Conservation (phyloP, 2,113 vertebrate species). For the Chelonoidis abingdonii region DNA sequence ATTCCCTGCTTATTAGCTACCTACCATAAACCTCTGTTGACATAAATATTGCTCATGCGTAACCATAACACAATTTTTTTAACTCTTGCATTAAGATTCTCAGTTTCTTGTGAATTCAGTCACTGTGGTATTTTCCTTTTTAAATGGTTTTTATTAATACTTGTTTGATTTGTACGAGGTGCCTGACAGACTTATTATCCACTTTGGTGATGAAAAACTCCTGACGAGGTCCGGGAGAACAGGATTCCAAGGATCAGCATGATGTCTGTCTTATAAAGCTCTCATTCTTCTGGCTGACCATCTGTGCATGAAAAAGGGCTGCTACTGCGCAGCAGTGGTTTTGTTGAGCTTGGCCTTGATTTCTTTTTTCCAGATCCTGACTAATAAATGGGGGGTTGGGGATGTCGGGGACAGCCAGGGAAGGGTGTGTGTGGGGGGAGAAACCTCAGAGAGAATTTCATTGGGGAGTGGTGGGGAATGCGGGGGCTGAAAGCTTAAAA, state of each 20-base stretch:
- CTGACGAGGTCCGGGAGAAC: constrained; percentile 66
- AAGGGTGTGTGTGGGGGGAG: background rate
- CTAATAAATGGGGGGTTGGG: constrained; percentile 45
- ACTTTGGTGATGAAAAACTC: constrained; percentile 75
- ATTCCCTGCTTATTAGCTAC: constrained; percentile 45
- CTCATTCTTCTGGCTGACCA: constrained; percentile 75
- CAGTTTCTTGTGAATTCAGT: constrained; percentile 57
- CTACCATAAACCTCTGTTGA: constrained; percentile 41
- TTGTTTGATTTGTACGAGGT: constrained; percentile 62
- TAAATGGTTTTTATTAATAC: constrained; percentile 54
- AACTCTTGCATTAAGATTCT: constrained; percentile 31
- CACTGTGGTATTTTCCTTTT: constrained; percentile 49
- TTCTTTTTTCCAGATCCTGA: constrained; percentile 73
- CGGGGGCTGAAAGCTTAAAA: constrained; percentile 62
- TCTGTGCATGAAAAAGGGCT: constrained; percentile 71
- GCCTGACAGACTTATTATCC: constrained; percentile 77
- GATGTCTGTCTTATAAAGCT: constrained; percentile 72
- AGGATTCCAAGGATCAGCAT: constrained; percentile 64
- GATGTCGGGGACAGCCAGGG: background rate
- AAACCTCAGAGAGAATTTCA: constrained; percentile 46
- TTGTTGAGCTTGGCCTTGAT: constrained; percentile 78
- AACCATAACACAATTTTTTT: background rate
- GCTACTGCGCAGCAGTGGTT: constrained; percentile 76
- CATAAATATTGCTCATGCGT: constrained; percentile 23
- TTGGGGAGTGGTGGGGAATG: constrained; percentile 37